A percentile compares a stretch with the other conserved stretches of the same genome.
phyloP scores from a whole-genome alignment of 2,888 invertebrate genomes.

The Cenopis cana region DNA sequence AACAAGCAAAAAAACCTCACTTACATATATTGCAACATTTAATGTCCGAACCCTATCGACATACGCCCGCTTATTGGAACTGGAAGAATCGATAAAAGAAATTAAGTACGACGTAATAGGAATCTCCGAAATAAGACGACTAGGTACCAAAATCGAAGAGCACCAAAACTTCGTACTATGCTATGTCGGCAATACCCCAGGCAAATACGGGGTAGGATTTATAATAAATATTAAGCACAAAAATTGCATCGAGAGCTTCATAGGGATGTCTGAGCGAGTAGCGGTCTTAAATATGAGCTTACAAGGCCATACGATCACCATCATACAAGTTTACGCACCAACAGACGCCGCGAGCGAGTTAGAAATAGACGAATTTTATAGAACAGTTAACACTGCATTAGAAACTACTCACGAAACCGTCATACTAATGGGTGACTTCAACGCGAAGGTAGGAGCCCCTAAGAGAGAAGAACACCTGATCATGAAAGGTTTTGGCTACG shows the following conservation, averaged over 20 bases:
- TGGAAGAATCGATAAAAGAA: background rate
- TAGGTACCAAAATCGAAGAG: background rate
- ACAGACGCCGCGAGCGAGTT: constrained; percentile 2
- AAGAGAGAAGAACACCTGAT: too few species aligned
- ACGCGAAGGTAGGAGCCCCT: too few species aligned
- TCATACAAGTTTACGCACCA: background rate
- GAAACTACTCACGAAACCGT: too few species aligned
- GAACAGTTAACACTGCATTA: background rate
- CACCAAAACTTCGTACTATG: background rate
- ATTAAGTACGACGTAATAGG: background rate
- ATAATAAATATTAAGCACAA: too few species aligned
- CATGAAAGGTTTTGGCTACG: too few species aligned
- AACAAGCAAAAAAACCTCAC: background rate
- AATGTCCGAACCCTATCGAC: background rate
- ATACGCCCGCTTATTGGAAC: background rate
- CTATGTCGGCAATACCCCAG: background rate
- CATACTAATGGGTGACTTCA: too few species aligned
- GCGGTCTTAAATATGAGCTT: background rate
- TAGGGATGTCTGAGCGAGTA: background rate
- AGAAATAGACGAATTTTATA: constrained; percentile 3
- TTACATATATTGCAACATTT: background rate
- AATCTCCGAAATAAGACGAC: background rate
- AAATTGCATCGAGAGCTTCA: background rate
- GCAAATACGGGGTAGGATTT: background rate
- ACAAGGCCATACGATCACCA: background rate